phyloP scores from a whole-genome alignment of 2,797 vertebrate genomes.

The Artibeus lituratus region DNA sequence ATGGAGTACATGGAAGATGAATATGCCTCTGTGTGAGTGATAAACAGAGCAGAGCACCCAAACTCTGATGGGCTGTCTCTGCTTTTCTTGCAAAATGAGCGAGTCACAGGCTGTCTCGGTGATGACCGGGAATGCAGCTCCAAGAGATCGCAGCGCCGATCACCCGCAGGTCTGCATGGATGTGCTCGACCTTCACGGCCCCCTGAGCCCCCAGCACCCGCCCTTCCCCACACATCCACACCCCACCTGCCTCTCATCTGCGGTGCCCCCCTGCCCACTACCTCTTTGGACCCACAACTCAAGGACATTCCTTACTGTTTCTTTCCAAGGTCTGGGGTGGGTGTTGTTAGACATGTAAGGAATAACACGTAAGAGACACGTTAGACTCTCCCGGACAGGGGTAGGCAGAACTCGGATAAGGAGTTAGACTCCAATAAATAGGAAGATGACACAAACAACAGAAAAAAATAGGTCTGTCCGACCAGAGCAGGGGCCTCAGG shows the following conservation, averaged over 20 bases:
- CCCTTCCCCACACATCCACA: background rate
- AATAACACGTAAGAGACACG: too few relatives aligned
- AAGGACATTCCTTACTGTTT: background rate
- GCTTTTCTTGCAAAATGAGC: background rate
- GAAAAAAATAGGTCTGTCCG: background rate
- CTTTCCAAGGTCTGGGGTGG: background rate
- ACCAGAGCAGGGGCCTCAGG: accelerated
- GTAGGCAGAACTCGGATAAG: background rate
- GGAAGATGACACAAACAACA: background rate
- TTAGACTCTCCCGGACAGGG: background rate
- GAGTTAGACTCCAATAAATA: background rate
- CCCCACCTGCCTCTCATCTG: background rate
- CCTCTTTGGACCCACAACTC: background rate
- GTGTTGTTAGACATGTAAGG: background rate
- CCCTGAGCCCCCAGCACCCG: background rate
- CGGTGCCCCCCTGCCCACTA: too few relatives aligned
- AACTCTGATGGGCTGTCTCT: background rate
- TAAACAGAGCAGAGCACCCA: background rate
- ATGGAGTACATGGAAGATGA: background rate
- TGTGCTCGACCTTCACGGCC: accelerated
- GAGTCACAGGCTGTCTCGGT: background rate
- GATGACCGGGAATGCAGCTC: background rate
- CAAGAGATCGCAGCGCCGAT: accelerated
- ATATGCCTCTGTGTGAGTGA: background rate
- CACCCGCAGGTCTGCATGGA: background rate